phyloP scores from a whole-genome alignment of 1,140 invertebrate species.

The Leptoteleia sp. region DNA sequence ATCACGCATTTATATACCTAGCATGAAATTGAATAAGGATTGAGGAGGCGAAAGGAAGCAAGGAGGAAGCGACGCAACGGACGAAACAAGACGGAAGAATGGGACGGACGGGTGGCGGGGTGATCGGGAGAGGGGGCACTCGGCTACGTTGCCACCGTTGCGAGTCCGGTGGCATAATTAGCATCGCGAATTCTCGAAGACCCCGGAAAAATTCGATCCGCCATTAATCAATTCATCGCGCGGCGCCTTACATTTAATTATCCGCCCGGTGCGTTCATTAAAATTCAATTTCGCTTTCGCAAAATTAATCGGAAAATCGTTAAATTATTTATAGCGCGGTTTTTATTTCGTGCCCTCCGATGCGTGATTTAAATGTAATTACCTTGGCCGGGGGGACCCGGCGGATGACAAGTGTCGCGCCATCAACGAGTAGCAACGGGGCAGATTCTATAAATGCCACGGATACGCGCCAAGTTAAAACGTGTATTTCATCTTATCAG shows the following conservation, averaged over 20 bases:
- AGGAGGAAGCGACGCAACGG: background rate
- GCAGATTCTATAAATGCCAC: constrained; percentile 43
- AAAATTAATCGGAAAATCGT: constrained; percentile 49
- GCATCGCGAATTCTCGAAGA: constrained; percentile 21
- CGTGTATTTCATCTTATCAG: constrained; percentile 66
- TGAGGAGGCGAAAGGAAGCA: constrained; percentile 40
- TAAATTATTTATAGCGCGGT: constrained; percentile 46
- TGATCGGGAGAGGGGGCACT: too few species aligned
- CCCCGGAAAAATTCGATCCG: constrained; percentile 20
- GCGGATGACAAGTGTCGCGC: constrained; percentile 54
- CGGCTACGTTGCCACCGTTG: background rate
- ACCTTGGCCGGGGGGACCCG: constrained; percentile 30
- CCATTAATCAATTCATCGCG: constrained; percentile 45
- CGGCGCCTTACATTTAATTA: constrained; percentile 35
- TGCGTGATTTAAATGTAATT: constrained; percentile 57
- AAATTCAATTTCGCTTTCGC: constrained; percentile 45
- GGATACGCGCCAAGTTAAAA: constrained; percentile 37
- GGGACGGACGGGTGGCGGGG: too few species aligned
- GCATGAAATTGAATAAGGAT: too few species aligned
- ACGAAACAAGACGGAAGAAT: too few species aligned
- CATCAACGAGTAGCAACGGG: constrained; percentile 50
- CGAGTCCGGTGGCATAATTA: constrained; percentile 26
- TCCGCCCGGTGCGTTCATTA: constrained; percentile 38
- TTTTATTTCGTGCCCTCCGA: constrained; percentile 1
- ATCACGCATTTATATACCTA: constrained; percentile 8